Conservation (phyloP, 2,888 invertebrate species). For the Amblyjoppa fuscipennis region DNA sequence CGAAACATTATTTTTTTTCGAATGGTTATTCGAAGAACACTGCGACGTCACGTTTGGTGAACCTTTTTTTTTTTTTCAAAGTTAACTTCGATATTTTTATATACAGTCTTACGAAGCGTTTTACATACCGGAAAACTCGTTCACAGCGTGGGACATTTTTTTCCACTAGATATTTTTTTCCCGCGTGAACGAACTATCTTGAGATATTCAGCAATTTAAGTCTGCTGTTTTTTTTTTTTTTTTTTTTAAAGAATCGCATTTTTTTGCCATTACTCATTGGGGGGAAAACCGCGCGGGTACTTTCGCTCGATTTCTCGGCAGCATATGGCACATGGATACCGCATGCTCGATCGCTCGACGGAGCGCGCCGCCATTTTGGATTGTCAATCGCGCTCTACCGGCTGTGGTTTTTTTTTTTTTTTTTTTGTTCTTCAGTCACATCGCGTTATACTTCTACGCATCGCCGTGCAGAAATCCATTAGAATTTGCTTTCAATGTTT, state of each 20-base stretch:
- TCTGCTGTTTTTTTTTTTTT: neutral
- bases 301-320: conserved; percentile 53
- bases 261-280: neutral
- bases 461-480: neutral
- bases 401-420: conserved; percentile 37
- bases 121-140: neutral
- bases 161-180: conserved; percentile 1
- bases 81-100: neutral
- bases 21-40: neutral
- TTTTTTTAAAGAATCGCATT: neutral
- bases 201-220: neutral
- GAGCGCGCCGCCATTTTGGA: conserved; percentile 65
- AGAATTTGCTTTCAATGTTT: neutral
- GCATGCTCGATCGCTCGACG: conserved; percentile 64
- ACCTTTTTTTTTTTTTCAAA: neutral
- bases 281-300: conserved; percentile 28
- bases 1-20: conserved; percentile 8
- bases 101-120: neutral
- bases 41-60: conserved; percentile 5
- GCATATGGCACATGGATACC: conserved; percentile 70
- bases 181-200: conserved; percentile 1
- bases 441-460: neutral
- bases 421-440: conserved; percentile 8
- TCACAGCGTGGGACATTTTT: neutral
- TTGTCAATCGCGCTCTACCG: conserved; percentile 45